Base-by-base conservation (phyloP, 2,797 vertebrate genomes). In the Otolemur crassicaudatus region DNA sequence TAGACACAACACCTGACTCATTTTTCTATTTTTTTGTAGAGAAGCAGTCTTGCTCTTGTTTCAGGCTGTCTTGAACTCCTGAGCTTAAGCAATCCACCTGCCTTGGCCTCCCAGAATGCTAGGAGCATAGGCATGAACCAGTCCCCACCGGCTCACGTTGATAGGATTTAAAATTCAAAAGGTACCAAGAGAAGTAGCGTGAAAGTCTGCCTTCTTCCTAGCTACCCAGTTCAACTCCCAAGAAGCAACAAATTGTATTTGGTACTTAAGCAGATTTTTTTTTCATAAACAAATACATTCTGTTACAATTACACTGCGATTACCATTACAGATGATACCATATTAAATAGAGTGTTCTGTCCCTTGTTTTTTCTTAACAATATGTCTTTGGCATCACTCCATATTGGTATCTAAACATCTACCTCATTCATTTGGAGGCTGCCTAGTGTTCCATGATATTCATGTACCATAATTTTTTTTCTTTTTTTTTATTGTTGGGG, bases 151-250 rank as follows among this genome's bases (percentile, higher is more conserved):
- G 49, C 13, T 49, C 13, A 76, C 43, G 34, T 65, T 46, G 31
- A 82, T 37, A 70, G 69, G 69, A 70, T 79, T 87, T 58, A 83
- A 95, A 81, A 91, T 75, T 91, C 67, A 65, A 89, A 93, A 92
- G 56, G 22, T 77, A 81, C 49, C 37, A 80, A 80, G 88, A n/a
- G 49, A 77, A 67, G 77, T 31, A n/a, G 19, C 49, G 17, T 49
- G 65, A 67, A 90, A 72, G 46, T 92, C 91, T 76, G 3, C 10
- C 12, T 81, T 89, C 34, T 69, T 70, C 34, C 13, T 29, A 92
- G 37, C 20, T 60, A 94, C 31, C 16, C 27, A 76, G 46, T 80
- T 90, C 16, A 2, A 29, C 40, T 87, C 46, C 43, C 46, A n/a
- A 58, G 56, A 77, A 92, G 75, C 56, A 90, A 72, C 27, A 77